phyloP scores from a whole-genome alignment of 2,113 vertebrate species.

The Cnemophilus loriae region DNA sequence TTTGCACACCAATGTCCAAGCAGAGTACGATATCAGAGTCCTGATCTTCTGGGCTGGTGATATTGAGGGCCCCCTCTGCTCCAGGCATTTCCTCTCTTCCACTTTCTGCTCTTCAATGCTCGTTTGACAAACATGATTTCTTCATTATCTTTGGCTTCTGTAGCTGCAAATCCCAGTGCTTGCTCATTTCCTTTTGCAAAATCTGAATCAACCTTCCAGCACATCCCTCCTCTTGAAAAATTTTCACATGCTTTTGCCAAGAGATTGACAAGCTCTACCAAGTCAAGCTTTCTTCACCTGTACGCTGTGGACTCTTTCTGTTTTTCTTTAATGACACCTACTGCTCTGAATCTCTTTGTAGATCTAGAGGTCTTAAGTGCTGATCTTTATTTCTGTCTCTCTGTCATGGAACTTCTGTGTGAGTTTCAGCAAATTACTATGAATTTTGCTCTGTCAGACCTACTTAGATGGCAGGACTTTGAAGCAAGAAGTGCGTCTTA shows the following conservation, averaged over 20 bases:
- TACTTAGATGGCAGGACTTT: background rate
- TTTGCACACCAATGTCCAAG: background rate
- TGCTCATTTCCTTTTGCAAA: conserved; percentile 14
- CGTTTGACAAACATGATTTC: background rate
- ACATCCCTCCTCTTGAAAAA: conserved; percentile 19
- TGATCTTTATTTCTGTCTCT: conserved; percentile 7
- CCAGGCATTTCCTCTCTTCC: background rate
- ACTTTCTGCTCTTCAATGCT: background rate
- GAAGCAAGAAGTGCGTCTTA: background rate
- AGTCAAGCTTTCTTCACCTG: background rate
- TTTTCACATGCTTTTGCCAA: background rate
- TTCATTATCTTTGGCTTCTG: background rate
- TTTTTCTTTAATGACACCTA: background rate
- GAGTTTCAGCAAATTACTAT: conserved; percentile 18
- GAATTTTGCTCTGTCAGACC: background rate
- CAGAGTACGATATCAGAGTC: background rate
- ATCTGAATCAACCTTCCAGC: background rate
- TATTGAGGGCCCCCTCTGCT: background rate
- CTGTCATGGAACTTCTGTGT: background rate
- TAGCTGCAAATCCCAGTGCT: background rate
- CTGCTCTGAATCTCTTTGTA: background rate
- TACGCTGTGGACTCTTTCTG: background rate
- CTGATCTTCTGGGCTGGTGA: background rate
- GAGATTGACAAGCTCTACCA: conserved; percentile 10
- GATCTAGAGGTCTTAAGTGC: conserved; percentile 6